A percentile compares a stretch with the other conserved stretches of the same genome.
Conservation (phyloP, 2,888 invertebrate species). For the Cantharis flavilabris region DNA sequence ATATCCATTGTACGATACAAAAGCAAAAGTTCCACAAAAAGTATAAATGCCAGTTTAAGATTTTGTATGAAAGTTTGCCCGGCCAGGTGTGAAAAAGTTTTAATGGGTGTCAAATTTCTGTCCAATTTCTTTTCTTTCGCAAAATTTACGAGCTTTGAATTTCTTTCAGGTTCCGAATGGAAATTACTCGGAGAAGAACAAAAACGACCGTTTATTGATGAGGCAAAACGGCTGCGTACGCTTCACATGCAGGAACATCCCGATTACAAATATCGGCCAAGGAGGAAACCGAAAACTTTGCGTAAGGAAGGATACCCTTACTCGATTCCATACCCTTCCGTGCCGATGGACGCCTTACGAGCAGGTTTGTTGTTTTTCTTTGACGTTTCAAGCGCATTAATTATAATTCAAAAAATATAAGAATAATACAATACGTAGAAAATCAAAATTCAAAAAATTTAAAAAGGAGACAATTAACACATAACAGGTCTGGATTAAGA, state of each 20-base stretch:
- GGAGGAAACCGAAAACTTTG: conserved; percentile 86
- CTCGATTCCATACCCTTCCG: conserved; percentile 89
- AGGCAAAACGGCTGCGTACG: conserved; percentile 90
- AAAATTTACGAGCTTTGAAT: background rate
- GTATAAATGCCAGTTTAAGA: conserved; percentile 9
- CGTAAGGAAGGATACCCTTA: conserved; percentile 91
- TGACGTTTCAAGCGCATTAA: background rate
- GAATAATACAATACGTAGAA: too few species aligned
- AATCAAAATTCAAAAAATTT: too few species aligned
- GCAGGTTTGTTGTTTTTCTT: conserved; percentile 68
- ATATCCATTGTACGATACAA: conserved; percentile 20
- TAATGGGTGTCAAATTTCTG: background rate
- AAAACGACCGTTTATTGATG: conserved; percentile 96
- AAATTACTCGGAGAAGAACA: conserved; percentile 91
- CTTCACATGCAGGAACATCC: conserved; percentile 96
- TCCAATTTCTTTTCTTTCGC: background rate
- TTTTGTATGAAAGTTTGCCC: background rate
- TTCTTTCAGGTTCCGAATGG: conserved; percentile 85
- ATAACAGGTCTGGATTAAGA: too few species aligned
- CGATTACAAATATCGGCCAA: conserved; percentile 90
- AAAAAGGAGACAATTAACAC: too few species aligned
- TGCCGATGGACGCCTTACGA: conserved; percentile 85
- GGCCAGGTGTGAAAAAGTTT: conserved; percentile 1
- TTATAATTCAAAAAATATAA: too few species aligned
- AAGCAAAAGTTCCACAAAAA: conserved; percentile 1